Evolutionary conservation across 2,888 invertebrate species (phyloP), one percentile per base, ranked within the genome.

Genomic region (Neria commutata): DNA sequence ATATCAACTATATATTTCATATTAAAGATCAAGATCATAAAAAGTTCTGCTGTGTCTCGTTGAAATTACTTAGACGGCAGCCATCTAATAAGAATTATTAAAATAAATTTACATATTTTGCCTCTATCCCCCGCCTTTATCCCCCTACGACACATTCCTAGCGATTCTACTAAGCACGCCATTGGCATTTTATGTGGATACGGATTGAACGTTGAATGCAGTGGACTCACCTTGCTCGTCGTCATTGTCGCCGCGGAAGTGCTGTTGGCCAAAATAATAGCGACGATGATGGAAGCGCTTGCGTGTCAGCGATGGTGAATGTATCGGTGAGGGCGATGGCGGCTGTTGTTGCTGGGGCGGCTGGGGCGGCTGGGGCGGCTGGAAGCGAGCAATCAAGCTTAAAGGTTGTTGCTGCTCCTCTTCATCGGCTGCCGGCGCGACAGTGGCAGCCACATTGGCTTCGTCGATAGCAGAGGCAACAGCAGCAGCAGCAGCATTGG

Each of bases 221-320:
- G n/a, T n/a, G n/a, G n/a, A 51, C 17, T 51, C 58, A 52, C 24
- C 54, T 37, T 52, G 51, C 29, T 53, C 67, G 56, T 64, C 66
- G 49, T 58, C 56, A 17, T 57, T 49, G 23, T 46, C 48, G 16
- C 48, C 26, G 37, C 55, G 54, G 16, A 56, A 19, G n/a, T 63
- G 66, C 62, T 75, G 67, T 48, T 75, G 75, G 3, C 77, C 75
- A 58, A 75, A 75, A 53, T 76, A 75, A 57, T 75, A 74, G 58
- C 75, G 75, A 78, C 83, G 70, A 83, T 78, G 79, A 62, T 77
- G 78, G 55, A 78, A 79, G 49, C 79, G 77, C 59, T 78, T 79
- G 68, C 86, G 85, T 68, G 86, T 87, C 71, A 88, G 86, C 66
- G 88, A 84, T 54, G 88, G 84, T 21, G 48, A 23, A 21, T 6